These are phyloP conservation scores for Drosophila virilis DNA, from an alignment of 1,140 invertebrate species.

Conservation along the genomic window DNA sequence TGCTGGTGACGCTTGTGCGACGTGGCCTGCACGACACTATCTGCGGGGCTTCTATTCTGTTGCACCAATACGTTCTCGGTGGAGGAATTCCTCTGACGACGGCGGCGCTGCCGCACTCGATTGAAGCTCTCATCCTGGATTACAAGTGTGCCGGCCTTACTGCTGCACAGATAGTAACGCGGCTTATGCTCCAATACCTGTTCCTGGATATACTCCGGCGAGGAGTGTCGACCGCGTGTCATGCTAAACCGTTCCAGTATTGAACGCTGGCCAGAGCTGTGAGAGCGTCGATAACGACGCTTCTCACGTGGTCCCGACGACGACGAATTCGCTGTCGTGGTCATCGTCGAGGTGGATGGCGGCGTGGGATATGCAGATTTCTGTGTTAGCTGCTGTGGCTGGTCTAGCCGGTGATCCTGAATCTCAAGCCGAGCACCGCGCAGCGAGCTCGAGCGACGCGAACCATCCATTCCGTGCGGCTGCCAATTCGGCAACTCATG, in stretches of 20 bases:
- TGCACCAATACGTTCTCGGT: slow-evolving; percentile 59
- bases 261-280: slow-evolving; percentile 58
- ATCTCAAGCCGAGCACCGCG: slow-evolving; percentile 67
- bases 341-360: slow-evolving; percentile 64
- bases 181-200: slow-evolving; percentile 54
- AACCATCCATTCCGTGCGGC: slow-evolving; percentile 30
- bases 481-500: slow-evolving; percentile 74
- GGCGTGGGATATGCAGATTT: slow-evolving; percentile 61
- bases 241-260: slow-evolving; percentile 78
- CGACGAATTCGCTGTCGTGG: slow-evolving; percentile 60
- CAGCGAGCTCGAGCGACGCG: slow-evolving; percentile 64
- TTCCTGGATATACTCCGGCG: slow-evolving; percentile 74
- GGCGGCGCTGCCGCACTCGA: slow-evolving; percentile 65
- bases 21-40: slow-evolving; percentile 59
- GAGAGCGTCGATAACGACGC: slow-evolving; percentile 77
- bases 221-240: slow-evolving; percentile 70
- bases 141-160: slow-evolving; percentile 85
- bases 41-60: background rate
- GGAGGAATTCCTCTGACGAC: slow-evolving; percentile 62
- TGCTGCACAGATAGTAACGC: slow-evolving; percentile 84
- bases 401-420: background rate
- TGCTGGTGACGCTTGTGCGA: slow-evolving; percentile 10
- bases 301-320: slow-evolving; percentile 74
- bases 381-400: slow-evolving; percentile 6
- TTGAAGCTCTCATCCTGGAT: slow-evolving; percentile 85